Base-by-base conservation (phyloP, 2,797 vertebrate genomes). In the Coilia nasus region DNA sequence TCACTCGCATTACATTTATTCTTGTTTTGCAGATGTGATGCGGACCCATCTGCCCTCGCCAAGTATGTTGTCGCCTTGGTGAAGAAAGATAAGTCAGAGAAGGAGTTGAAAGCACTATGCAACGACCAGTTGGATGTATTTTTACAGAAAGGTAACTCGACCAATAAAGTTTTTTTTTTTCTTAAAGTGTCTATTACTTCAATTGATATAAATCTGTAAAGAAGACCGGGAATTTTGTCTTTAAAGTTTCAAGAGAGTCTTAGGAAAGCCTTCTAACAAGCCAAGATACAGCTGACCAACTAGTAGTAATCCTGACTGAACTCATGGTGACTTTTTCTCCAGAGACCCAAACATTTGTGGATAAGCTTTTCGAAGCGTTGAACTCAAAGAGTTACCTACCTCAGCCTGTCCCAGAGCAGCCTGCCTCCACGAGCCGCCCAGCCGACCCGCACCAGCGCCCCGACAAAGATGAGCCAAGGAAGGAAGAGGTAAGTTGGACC, bases 111-210 rank as follows among this genome's bases (percentile, higher is more conserved):
- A 93, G 98, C 98, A 59, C 93, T 99, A 84, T 99, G 98, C 92
- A 97, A 99, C 90, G 98, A 99, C 95, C 98, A 99, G 91, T 93
- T 99, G 91, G 98, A 99, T 95, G 98, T 99, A 84, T 99, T 99
- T 94, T 98, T 99, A 87, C 98, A 99, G 92, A 99, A 99, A 96
- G 98, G 98, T 99, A 62, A 47, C 10, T 12, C n/a, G 21, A 56
- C 21, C 23, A n/a, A 44, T 44, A 21, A 6, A 10, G 25, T 5
- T 12, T 31, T 78, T 23, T 17, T 31, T 81, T 60, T 21, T 15
- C 21, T 9, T 3, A 7, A 54, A 54, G 14, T 54, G 50, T 54
- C 2, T 14, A 54, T 3, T 54, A 1, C 19, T n/a, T 21, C 21
- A n/a, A n/a, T 0, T 21, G 19, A 5, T n/a, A 3, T n/a, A 0